Conservation (phyloP, 2,888 invertebrate genomes). For the Malachius bipustulatus region DNA sequence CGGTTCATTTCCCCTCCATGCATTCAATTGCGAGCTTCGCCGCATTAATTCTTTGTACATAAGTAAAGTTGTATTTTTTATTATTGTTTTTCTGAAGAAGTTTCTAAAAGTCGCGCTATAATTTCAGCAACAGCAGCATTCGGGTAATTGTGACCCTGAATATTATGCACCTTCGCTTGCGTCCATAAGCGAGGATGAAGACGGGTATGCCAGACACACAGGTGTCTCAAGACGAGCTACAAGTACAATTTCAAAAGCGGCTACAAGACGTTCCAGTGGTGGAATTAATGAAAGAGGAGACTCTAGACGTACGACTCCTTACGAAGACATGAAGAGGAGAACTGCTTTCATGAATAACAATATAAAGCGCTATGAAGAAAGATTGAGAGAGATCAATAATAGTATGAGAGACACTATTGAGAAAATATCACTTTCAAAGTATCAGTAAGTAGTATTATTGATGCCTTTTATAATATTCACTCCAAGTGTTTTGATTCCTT, state of each 20-base stretch:
- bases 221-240: not conserved
- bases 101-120: too few relatives aligned
- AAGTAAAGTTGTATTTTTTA: too few relatives aligned
- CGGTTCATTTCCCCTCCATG: too few relatives aligned
- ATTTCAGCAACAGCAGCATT: too few relatives aligned
- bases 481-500: slow-evolving; percentile 4
- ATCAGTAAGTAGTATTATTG: slow-evolving; percentile 44
- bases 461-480: not conserved
- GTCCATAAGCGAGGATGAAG: too few relatives aligned
- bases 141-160: too few relatives aligned
- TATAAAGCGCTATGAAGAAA: slow-evolving; percentile 50
- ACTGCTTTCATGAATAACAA: slow-evolving; percentile 61
- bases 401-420: slow-evolving; percentile 73
- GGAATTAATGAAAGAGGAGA: slow-evolving; percentile 10
- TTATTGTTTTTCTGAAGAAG: too few relatives aligned
- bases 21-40: too few relatives aligned
- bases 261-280: too few relatives aligned
- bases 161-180: too few relatives aligned
- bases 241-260: not conserved
- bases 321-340: slow-evolving; percentile 36
- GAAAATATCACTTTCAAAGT: slow-evolving; percentile 72
- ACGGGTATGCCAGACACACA: too few relatives aligned
- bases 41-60: too few relatives aligned
- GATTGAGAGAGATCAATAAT: slow-evolving; percentile 55
- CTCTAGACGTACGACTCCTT: slow-evolving; percentile 10